These are phyloP conservation scores for Sebastes vulpes DNA, from an alignment of 2,797 vertebrate species.

Conservation along the genomic window DNA sequence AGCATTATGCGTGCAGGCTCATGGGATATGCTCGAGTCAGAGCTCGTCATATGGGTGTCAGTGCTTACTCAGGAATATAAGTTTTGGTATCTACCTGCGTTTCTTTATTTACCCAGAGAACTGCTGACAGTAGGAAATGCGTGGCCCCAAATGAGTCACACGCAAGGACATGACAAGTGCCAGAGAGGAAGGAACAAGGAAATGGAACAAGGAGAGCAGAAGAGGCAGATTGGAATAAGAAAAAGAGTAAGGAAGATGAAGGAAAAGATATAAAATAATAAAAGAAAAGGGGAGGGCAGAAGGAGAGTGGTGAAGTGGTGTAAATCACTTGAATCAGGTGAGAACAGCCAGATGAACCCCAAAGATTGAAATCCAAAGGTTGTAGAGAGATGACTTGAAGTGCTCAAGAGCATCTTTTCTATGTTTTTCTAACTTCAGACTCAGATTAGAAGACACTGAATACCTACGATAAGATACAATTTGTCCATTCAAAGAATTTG, in stretches of 20 bases:
- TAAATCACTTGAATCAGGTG: slow-evolving; percentile 3
- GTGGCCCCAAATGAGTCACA: slow-evolving; percentile 50
- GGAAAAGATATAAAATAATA: background rate
- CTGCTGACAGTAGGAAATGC: slow-evolving; percentile 50
- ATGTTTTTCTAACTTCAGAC: background rate
- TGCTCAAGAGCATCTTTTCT: background rate
- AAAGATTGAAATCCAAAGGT: background rate
- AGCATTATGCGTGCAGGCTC: slow-evolving; percentile 34
- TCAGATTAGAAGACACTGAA: background rate
- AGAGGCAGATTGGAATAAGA: background rate
- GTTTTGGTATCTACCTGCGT: slow-evolving; percentile 27
- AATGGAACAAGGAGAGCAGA: background rate
- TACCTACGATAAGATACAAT: background rate
- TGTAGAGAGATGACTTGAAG: background rate
- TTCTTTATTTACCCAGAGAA: slow-evolving; percentile 59
- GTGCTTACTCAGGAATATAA: slow-evolving; percentile 56
- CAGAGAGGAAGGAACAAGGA: slow-evolving; percentile 14
- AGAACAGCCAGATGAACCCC: background rate
- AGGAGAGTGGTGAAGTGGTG: no score
- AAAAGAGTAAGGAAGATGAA: background rate
- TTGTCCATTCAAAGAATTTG: background rate
- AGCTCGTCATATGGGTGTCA: slow-evolving; percentile 36
- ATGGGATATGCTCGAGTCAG: slow-evolving; percentile 38
- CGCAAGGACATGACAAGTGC: slow-evolving; percentile 30
- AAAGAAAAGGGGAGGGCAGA: background rate